phyloP scores from a whole-genome alignment of 1,140 invertebrate genomes.

The Carposina sasakii region DNA sequence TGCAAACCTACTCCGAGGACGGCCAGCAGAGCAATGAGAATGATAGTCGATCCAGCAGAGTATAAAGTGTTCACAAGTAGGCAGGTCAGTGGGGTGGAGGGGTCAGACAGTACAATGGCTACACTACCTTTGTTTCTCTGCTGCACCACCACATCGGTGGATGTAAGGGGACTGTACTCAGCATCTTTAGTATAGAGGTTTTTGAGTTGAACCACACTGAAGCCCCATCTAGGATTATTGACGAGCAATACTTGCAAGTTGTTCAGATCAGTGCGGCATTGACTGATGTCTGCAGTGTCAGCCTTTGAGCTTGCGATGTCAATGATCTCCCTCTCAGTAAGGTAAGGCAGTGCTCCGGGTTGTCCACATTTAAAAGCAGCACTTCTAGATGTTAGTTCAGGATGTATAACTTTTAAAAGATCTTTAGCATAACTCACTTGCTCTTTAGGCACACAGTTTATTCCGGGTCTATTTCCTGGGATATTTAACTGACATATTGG shows the following conservation, averaged over 20 bases:
- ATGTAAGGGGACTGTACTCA: conserved; percentile 37
- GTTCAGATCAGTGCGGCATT: conserved; percentile 74
- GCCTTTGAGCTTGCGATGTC: conserved; percentile 58
- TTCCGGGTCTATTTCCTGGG: conserved; percentile 65
- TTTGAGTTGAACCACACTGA: conserved; percentile 72
- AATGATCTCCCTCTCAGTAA: conserved; percentile 74
- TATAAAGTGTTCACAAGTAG: conserved; percentile 76
- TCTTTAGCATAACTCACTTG: conserved; percentile 74
- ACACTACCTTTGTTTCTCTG: conserved; percentile 67
- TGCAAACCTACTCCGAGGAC: conserved; percentile 39
- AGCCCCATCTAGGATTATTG: conserved; percentile 81
- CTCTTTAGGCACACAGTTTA: conserved; percentile 75
- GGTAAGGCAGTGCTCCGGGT: conserved; percentile 62
- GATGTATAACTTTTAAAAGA: conserved; percentile 75
- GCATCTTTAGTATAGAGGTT: conserved; percentile 50
- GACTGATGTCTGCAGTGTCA: conserved; percentile 41
- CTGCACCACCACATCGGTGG: conserved; percentile 71
- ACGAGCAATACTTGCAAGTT: conserved; percentile 79
- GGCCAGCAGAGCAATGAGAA: conserved; percentile 62
- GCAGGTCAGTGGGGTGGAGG: conserved; percentile 79
- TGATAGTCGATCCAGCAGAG: conserved; percentile 73
- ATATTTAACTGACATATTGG: conserved; percentile 72
- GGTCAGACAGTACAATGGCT: conserved; percentile 74
- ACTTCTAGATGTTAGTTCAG: conserved; percentile 72
- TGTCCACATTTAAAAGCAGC: conserved; percentile 75